Conservation (phyloP, 2,797 vertebrate species). For the Characodon lateralis region DNA sequence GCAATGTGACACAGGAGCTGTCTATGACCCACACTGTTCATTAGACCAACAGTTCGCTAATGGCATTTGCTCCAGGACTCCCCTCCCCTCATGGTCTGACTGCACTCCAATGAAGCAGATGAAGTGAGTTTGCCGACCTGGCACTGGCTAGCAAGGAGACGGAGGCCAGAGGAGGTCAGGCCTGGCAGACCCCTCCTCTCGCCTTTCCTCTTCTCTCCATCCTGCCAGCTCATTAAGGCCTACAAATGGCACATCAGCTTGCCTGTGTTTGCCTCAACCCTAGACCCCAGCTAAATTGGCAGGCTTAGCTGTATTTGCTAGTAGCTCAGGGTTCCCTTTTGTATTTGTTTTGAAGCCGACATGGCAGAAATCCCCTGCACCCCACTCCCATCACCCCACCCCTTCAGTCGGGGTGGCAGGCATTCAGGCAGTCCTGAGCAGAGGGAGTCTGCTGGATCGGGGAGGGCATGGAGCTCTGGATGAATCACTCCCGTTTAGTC, state of each 20-base stretch:
- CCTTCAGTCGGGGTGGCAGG: slow-evolving; percentile 80
- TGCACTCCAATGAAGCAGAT: slow-evolving; percentile 69
- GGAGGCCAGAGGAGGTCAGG: slow-evolving; percentile 72
- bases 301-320: slow-evolving; percentile 87
- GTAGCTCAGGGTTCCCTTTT: slow-evolving; percentile 88
- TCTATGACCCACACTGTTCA: slow-evolving; percentile 67
- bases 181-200: slow-evolving; percentile 70
- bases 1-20: slow-evolving; percentile 51
- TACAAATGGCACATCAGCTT: slow-evolving; percentile 89
- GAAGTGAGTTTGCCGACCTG: slow-evolving; percentile 66
- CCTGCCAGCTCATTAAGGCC: slow-evolving; percentile 92
- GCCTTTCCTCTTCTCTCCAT: slow-evolving; percentile 59
- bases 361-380: slow-evolving; percentile 54
- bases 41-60: slow-evolving; percentile 76
- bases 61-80: slow-evolving; percentile 73
- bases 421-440: slow-evolving; percentile 84
- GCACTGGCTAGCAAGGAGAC: slow-evolving; percentile 64
- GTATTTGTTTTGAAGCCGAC: slow-evolving; percentile 88
- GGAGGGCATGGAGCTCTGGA: slow-evolving; percentile 87
- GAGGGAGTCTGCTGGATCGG: slow-evolving; percentile 90
- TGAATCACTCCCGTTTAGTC: slow-evolving; percentile 93
- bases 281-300: slow-evolving; percentile 89
- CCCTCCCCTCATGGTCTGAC: slow-evolving; percentile 53
- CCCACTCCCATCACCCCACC: slow-evolving; percentile 68
- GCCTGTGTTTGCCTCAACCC: slow-evolving; percentile 82